Base-by-base conservation (phyloP, 37 sponge, comb jelly and placozoan species). In the Bolinopsis microptera region DNA sequence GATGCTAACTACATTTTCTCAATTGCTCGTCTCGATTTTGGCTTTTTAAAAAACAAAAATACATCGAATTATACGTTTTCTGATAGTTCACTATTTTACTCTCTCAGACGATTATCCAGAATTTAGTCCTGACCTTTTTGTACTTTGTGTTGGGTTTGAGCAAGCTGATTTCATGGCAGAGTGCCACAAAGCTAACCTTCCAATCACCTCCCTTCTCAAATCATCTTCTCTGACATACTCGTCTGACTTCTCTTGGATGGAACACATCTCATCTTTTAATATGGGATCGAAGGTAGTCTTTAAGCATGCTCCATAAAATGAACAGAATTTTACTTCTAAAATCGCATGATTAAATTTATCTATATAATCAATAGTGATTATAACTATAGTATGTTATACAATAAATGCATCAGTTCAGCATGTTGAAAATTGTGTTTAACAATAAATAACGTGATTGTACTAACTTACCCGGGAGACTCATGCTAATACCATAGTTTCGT, bases 81-180 rank as follows among this genome's bases (percentile, higher is more conserved):
- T n/a, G n/a, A n/a, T n/a, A n/a, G n/a, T n/a, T n/a, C n/a, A n/a
- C n/a, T n/a, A n/a, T 48, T 13, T 48, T 34, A 13, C 38, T 34
- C 22, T 22, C 8, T 36, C 90, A 86, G 90, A 30, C 31, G 90
- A 86, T 38, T 86, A 86, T 38, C 90, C 90, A 1, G 90, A 86
- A 40, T 38, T 35, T 48, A 41, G 90, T n/a, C 90, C 90, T 0
- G 90, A 86, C 61, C 23, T 86, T 1, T 86, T 41, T 39, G 90
- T 86, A 24, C 5, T 86, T 40, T 86, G 90, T 41, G 41, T 41
- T 21, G 90, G 90, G 27, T 86, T 86, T 27, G 90, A 86, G n/a
- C 90, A 86, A 38, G 23, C 90, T 18, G 90, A 86, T 3, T 33
- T 86, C 8, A 9, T 86, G n/a, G 90, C 32, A n/a, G 90, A 86